These are phyloP conservation scores for Aphelinus atriplicis DNA, from an alignment of 1,140 invertebrate species.

Conservation along the genomic window DNA sequence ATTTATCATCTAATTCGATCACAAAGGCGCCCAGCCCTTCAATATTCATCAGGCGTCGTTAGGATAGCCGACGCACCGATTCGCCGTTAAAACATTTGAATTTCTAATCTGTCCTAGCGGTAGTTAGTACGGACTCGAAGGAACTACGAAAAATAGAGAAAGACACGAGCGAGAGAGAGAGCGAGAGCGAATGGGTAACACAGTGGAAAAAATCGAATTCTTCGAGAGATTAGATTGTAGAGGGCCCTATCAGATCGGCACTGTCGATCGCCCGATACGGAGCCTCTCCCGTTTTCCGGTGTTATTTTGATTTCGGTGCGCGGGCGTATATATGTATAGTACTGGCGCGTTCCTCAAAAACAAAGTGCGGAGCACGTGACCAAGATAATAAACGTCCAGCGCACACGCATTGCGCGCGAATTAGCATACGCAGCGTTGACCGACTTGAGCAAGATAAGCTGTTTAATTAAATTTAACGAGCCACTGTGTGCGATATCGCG, in stretches of 20 bases:
- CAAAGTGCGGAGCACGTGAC: too few relatives aligned
- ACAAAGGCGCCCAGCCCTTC: slow-evolving; percentile 13
- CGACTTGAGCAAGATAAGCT: slow-evolving; percentile 10
- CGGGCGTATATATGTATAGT: too few relatives aligned
- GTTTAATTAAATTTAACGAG: slow-evolving; percentile 33
- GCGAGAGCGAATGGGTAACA: neutral
- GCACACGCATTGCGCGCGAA: neutral
- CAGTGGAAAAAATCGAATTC: neutral
- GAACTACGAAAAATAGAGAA: too few relatives aligned
- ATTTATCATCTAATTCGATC: slow-evolving; percentile 26
- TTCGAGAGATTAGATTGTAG: slow-evolving; percentile 1
- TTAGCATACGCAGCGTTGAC: slow-evolving; percentile 11
- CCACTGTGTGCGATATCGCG: neutral
- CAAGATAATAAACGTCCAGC: slow-evolving; percentile 7
- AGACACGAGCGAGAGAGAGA: neutral
- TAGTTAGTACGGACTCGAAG: too few relatives aligned
- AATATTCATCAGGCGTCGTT: slow-evolving; percentile 23
- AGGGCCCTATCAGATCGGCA: neutral
- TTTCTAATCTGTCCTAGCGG: slow-evolving; percentile 15
- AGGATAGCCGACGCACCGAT: neutral
- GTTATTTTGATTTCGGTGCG: too few relatives aligned
- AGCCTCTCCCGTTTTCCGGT: neutral
- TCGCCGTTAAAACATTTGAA: slow-evolving; percentile 25
- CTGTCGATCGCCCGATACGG: too few relatives aligned
- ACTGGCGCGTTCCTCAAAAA: too few relatives aligned